Evolutionary conservation across 2,797 vertebrate genomes (phyloP).

Genomic region (Florisuga fusca): DNA sequence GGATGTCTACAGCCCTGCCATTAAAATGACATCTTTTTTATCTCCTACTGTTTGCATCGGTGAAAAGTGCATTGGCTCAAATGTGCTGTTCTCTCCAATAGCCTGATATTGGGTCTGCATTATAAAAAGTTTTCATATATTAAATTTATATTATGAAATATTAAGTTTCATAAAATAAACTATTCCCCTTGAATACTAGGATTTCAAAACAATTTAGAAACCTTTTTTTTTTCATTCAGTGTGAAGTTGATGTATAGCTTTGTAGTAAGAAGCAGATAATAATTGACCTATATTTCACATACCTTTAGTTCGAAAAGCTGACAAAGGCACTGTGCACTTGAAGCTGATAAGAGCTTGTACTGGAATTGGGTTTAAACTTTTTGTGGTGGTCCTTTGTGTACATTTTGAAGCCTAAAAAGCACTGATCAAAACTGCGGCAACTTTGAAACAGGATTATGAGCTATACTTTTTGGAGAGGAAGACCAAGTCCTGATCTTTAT

Average conservation of each 20-base stretch:
- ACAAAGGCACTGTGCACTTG: not conserved
- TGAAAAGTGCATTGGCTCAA: not conserved
- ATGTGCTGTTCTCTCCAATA: not conserved
- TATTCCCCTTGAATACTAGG: not conserved
- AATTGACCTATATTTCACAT: conserved; percentile 39
- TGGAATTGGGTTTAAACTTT: not conserved
- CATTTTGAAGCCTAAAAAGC: not conserved
- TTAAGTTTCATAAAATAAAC: not conserved
- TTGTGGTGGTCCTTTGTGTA: not conserved
- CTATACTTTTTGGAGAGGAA: not conserved
- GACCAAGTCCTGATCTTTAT: not conserved
- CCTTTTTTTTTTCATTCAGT: not conserved
- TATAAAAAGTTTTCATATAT: not conserved
- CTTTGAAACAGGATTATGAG: not conserved
- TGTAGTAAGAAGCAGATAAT: conserved; percentile 11
- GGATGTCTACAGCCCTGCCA: not conserved
- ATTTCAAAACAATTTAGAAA: not conserved
- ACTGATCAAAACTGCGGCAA: not conserved
- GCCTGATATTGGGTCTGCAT: not conserved
- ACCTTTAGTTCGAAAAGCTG: not conserved
- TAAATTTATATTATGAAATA: no score
- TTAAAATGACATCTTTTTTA: not conserved
- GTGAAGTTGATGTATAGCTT: not conserved
- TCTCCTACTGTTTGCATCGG: not conserved
- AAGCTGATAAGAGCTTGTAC: not conserved